Evolutionary conservation across 2,113 vertebrate genomes (phyloP), one percentile per base, ranked within the genome.

Genomic region (Indicator maculatus): DNA sequence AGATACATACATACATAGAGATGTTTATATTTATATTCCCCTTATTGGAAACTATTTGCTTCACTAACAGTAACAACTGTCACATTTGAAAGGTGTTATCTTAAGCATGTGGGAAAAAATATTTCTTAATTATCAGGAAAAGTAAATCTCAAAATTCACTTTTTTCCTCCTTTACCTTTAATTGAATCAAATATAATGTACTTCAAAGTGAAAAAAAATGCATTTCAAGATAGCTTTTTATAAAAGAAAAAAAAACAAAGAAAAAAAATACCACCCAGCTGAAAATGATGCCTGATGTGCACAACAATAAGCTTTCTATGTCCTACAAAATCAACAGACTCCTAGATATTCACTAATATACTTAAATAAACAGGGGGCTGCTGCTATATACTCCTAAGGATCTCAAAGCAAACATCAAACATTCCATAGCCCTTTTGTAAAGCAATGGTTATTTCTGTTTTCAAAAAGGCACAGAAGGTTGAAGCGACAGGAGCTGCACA

Each of bases 121-220:
- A 84, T 72, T 87, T 47, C 79, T 66, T 86, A 76, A 45, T 87
- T 77, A 88, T n/a, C 18, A 78, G 39, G 30, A 86, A 94, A 92
- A 90, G 71, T 14, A 75, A 47, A 79, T 52, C 41, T 56, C 15
- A 70, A 85, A 91, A 80, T 67, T 77, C 56, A 44, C 6, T 67
- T 80, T 74, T 71, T 71, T 74, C 36, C 12, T 75, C 28, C 27
- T 83, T 23, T 83, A 39, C n/a, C 21, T 76, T 69, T 66, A 59
- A 16, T 63, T 55, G 1, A 9, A 23, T 83, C 28, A 82, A 72
- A 52, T 59, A 58, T 8, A 8, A 55, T 20, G 61, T 26, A 61
- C 45, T 96, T 93, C 71, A 69, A 31, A 3, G 3, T 74, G 20
- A 93, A 84, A 60, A 33, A 89, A 5, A 2, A 53, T 55, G 23